Conservation (phyloP, 1,140 invertebrate species). For the Pseudoatta argentina region DNA sequence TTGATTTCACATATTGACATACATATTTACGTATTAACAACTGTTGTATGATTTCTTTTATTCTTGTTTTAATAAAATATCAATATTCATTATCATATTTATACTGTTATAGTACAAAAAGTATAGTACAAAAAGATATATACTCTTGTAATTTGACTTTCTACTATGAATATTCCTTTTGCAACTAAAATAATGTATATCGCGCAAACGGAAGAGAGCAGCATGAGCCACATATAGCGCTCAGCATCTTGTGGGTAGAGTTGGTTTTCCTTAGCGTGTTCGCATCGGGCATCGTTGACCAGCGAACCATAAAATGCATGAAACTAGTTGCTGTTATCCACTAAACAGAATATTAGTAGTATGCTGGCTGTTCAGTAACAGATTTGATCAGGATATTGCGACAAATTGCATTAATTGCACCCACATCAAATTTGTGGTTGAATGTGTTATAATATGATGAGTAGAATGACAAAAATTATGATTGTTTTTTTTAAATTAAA, state of each 20-base stretch:
- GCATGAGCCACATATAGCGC: neutral
- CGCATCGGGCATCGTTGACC: slow-evolving; percentile 22
- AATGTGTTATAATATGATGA: neutral
- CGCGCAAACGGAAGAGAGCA: slow-evolving; percentile 12
- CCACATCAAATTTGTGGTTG: neutral
- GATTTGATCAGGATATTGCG: neutral
- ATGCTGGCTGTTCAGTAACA: neutral
- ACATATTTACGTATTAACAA: neutral
- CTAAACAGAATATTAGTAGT: slow-evolving; percentile 13
- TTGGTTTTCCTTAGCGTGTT: slow-evolving; percentile 51
- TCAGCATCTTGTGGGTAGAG: slow-evolving; percentile 65
- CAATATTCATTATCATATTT: neutral
- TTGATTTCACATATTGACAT: neutral
- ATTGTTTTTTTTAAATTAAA: neutral
- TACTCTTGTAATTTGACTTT: neutral
- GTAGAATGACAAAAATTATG: neutral
- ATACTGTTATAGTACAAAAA: neutral
- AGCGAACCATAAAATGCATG: slow-evolving; percentile 68
- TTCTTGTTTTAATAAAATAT: neutral
- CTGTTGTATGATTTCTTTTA: neutral
- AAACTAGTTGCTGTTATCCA: slow-evolving; percentile 73
- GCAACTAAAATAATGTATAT: neutral
- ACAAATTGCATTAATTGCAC: neutral
- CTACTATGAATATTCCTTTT: neutral
- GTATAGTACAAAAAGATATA: neutral